Percentiles rank a stretch among this genome's conserved stretches.
Conservation (phyloP, 2,113 vertebrate species). For the Trachemys scripta region DNA sequence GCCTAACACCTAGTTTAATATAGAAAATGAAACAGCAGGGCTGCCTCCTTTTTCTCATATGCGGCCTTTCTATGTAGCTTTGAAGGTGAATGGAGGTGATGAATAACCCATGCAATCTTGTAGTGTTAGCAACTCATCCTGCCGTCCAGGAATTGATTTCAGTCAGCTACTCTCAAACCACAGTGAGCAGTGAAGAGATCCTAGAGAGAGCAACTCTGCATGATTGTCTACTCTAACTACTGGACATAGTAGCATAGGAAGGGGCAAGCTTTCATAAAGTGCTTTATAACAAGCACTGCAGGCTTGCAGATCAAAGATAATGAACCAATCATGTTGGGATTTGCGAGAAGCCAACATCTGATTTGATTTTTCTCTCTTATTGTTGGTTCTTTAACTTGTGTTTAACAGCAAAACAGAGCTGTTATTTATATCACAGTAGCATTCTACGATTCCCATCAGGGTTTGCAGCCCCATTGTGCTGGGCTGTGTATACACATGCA, state of each 20-base stretch:
- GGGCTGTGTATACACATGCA: neutral
- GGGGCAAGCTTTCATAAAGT: neutral
- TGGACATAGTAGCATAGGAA: neutral
- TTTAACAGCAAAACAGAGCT: neutral
- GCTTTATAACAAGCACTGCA: neutral
- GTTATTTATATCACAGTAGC: neutral
- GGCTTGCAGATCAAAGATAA: neutral
- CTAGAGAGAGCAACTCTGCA: neutral
- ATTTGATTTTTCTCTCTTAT: neutral
- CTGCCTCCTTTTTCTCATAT: neutral
- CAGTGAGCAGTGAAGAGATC: neutral
- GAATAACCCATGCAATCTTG: neutral
- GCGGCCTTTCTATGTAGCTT: neutral
- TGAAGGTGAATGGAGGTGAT: neutral
- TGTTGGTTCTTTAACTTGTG: neutral
- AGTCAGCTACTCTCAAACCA: neutral
- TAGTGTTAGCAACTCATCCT: neutral
- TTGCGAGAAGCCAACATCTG: neutral
- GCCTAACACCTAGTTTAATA: neutral
- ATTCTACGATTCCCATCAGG: neutral
- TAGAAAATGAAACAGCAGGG: neutral
- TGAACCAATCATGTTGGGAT: neutral
- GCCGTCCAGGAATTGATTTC: constrained; percentile 4
- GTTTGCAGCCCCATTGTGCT: neutral
- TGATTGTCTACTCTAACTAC: neutral